Evolutionary conservation across 2,888 invertebrate species (phyloP).

Genomic region (Mimas tiliae): DNA sequence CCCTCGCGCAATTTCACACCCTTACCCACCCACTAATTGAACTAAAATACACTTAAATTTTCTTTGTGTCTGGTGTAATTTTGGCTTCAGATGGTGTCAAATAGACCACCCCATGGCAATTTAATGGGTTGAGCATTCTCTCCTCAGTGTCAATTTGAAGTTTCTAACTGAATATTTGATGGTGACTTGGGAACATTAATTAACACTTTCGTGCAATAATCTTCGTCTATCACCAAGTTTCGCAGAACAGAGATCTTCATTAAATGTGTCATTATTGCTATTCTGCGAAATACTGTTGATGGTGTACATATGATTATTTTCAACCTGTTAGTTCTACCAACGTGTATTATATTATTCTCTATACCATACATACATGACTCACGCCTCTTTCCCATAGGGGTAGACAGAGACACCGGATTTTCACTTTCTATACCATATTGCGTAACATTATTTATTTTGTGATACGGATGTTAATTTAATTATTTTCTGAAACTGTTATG

Average conservation of each 20-base stretch:
- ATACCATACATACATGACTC: no score
- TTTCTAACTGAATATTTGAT: constrained; percentile 57
- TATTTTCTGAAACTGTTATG: no score
- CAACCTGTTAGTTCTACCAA: not conserved
- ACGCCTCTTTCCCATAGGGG: no score
- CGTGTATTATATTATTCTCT: no score
- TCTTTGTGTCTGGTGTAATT: constrained; percentile 79
- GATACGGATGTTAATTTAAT: no score
- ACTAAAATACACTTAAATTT: constrained; percentile 80
- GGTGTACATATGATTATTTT: not conserved
- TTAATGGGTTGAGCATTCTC: constrained; percentile 64
- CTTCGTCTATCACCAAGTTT: constrained; percentile 22
- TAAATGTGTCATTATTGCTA: constrained; percentile 14
- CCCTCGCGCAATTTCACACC: constrained; percentile 76
- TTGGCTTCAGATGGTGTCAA: constrained; percentile 73
- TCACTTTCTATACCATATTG: no score
- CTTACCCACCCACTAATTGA: constrained; percentile 72
- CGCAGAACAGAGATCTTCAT: constrained; percentile 7
- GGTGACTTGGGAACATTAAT: constrained; percentile 37
- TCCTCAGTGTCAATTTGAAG: constrained; percentile 55
- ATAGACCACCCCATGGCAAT: constrained; percentile 66
- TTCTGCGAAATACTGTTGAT: not conserved
- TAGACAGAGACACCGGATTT: no score
- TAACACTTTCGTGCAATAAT: constrained; percentile 24
- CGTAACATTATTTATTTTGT: no score